Percentiles rank a stretch among this genome's conserved stretches.
Evolutionary conservation across 2,797 vertebrate species (phyloP).

Genomic region (Enteromius paludinosus): DNA sequence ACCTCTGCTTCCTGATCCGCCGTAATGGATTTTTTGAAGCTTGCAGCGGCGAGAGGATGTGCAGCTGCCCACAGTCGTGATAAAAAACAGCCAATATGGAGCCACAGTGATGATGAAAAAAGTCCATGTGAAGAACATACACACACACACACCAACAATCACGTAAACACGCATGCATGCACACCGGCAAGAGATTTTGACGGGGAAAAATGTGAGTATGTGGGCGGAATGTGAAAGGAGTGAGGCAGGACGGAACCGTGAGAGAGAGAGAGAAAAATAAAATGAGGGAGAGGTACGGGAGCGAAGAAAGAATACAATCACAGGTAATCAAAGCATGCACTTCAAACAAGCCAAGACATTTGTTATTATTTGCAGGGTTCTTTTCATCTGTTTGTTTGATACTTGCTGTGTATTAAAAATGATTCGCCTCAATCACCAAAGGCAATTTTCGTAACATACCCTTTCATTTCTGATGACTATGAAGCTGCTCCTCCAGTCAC

Average conservation of each 20-base stretch:
- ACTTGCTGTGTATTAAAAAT: constrained; percentile 58
- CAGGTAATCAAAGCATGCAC: constrained; percentile 54
- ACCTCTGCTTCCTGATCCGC: constrained; percentile 62
- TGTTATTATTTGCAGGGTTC: constrained; percentile 59
- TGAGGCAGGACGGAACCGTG: neutral
- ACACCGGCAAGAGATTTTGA: constrained; percentile 13
- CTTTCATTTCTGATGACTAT: constrained; percentile 29
- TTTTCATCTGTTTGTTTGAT: constrained; percentile 56
- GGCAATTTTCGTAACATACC: constrained; percentile 46
- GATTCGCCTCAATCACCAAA: constrained; percentile 62
- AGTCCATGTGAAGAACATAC: neutral
- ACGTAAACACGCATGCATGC: constrained; percentile 10
- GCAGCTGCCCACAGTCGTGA: constrained; percentile 58
- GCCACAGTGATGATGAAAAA: constrained; percentile 39
- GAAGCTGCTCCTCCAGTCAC: constrained; percentile 31
- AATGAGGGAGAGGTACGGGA: neutral
- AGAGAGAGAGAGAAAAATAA: neutral
- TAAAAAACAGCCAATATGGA: constrained; percentile 58
- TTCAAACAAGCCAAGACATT: constrained; percentile 62
- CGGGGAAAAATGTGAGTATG: neutral
- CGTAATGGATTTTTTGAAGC: constrained; percentile 71
- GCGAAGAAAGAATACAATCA: constrained; percentile 39
- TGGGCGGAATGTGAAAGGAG: constrained; percentile 19
- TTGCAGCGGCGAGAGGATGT: constrained; percentile 63
- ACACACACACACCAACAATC: constrained; percentile 16